Conservation (phyloP, 2,888 invertebrate species). For the Opisthograptis luteolata region DNA sequence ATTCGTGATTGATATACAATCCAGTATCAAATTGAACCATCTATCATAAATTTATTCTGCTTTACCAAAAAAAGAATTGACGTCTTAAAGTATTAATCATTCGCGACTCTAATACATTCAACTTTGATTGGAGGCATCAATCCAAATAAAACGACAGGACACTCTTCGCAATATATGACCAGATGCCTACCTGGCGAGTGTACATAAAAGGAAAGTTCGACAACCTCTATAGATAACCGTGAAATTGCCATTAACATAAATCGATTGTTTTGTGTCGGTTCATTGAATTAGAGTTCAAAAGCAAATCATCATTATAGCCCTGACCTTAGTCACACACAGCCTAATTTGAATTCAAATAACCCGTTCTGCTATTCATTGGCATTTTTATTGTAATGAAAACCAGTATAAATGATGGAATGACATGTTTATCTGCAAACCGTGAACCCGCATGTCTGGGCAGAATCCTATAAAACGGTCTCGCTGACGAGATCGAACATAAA, state of each 20-base stretch:
- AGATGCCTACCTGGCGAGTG: conserved; percentile 38
- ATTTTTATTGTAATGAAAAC: conserved; percentile 12
- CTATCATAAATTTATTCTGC: not conserved
- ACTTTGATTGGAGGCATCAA: conserved; percentile 9
- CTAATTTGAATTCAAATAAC: conserved; percentile 39
- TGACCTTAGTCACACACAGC: conserved; percentile 47
- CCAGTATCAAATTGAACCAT: not conserved
- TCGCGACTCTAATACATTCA: conserved; percentile 4
- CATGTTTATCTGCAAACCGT: conserved; percentile 52
- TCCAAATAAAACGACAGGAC: conserved; percentile 18
- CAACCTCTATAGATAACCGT: conserved; percentile 62
- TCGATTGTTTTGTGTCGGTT: conserved; percentile 61
- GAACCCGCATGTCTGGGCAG: conserved; percentile 36
- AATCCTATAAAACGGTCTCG: conserved; percentile 51
- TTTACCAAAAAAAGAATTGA: not conserved
- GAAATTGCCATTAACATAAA: conserved; percentile 66
- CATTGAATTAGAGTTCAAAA: conserved; percentile 49
- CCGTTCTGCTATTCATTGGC: conserved; percentile 31
- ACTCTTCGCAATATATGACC: conserved; percentile 27
- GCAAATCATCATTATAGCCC: conserved; percentile 44
- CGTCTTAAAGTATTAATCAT: conserved; percentile 3
- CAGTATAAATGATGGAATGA: conserved; percentile 35
- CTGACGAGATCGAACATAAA: conserved; percentile 60
- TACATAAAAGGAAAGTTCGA: conserved; percentile 63
- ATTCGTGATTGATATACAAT: not conserved